Conservation (phyloP, 64 coral and sea anemone species). For the Astreopora myriophthalma region DNA sequence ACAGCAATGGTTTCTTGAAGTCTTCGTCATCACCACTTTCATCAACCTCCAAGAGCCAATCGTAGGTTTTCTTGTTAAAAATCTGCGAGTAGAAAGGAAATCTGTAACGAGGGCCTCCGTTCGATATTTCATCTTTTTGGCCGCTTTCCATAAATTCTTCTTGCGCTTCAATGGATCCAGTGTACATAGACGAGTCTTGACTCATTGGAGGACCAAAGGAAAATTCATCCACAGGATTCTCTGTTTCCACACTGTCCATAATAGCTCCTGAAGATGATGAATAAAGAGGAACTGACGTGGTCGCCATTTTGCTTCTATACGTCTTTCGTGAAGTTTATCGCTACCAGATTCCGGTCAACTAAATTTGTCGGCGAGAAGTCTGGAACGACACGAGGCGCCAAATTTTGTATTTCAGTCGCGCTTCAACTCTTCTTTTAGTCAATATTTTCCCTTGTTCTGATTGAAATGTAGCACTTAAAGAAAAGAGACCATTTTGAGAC, state of each 20-base stretch:
- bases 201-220: conserved; percentile 73
- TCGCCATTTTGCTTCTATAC: conserved; percentile 94
- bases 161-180: conserved; percentile 80
- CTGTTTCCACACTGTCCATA: conserved; percentile 63
- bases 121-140: conserved; percentile 26
- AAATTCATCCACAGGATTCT: conserved; percentile 81
- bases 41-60: conserved; percentile 98
- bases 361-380: not conserved
- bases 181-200: conserved; percentile 75
- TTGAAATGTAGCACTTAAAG: not conserved
- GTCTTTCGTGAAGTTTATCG: not conserved
- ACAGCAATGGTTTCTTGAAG: conserved; percentile 95
- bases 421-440: too few species aligned
- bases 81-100: conserved; percentile 84
- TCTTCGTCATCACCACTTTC: conserved; percentile 90
- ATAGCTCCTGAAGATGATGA: conserved; percentile 58
- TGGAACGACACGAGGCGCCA: conserved; percentile 14
- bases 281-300: conserved; percentile 95
- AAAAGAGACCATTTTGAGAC: not conserved
- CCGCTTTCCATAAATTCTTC: conserved; percentile 76
- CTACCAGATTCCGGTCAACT: not conserved
- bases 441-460: not conserved
- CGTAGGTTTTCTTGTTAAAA: conserved; percentile 90
- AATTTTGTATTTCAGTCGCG: not conserved
- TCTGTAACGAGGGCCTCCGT: conserved; percentile 32